A percentile compares a stretch with the other conserved stretches of the same genome.
Conservation (phyloP, 2,113 vertebrate genomes). For the Amphiprion ocellaris region DNA sequence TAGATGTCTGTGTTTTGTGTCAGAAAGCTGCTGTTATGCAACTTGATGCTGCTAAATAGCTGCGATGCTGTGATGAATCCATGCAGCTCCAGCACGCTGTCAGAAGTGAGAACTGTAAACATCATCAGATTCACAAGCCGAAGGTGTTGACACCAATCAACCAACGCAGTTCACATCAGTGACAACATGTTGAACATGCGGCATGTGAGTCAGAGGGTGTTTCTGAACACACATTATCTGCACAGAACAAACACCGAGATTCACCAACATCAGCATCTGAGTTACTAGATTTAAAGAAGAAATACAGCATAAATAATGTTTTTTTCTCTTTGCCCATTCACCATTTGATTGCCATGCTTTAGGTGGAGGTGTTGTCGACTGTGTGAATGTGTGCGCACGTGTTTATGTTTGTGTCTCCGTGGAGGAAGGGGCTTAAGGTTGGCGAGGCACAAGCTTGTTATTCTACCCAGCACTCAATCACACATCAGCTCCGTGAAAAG, state of each 20-base stretch:
- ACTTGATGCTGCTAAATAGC: background rate
- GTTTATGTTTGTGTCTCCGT: conserved; percentile 31
- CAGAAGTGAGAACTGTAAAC: conserved; percentile 53
- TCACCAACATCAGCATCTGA: no score
- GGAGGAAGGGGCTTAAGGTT: conserved; percentile 57
- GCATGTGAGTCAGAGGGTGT: conserved; percentile 22
- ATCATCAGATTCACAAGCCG: conserved; percentile 46
- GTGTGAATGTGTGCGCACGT: background rate
- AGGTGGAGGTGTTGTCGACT: background rate
- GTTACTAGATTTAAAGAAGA: background rate
- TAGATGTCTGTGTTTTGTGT: background rate
- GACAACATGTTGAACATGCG: conserved; percentile 60
- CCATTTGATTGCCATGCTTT: background rate
- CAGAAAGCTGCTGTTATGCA: conserved; percentile 22
- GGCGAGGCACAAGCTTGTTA: conserved; percentile 87
- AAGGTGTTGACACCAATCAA: conserved; percentile 55
- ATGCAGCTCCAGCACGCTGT: conserved; percentile 5
- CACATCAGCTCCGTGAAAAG: conserved; percentile 90
- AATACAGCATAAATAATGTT: conserved; percentile 1
- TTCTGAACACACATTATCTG: background rate
- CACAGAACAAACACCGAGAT: conserved; percentile 7
- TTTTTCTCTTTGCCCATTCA: background rate
- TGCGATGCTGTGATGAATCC: conserved; percentile 10
- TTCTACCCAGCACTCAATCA: conserved; percentile 90
- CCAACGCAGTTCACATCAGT: conserved; percentile 22